These are phyloP conservation scores for Antennarius striatus DNA, from an alignment of 2,113 vertebrate genomes.

Conservation along the genomic window DNA sequence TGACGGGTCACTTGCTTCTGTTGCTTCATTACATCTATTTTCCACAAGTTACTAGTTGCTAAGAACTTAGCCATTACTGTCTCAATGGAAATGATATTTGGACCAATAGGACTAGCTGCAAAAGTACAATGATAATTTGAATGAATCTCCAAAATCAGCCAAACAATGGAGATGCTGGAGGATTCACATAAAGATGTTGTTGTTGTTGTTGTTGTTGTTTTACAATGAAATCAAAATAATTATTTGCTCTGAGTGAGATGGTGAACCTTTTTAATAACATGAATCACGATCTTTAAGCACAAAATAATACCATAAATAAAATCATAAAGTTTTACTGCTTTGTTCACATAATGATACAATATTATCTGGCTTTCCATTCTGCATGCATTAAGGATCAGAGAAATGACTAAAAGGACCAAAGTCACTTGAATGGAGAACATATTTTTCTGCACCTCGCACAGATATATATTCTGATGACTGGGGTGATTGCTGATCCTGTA, in stretches of 20 bases:
- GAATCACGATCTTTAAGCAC: too few species aligned
- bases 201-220: too few species aligned
- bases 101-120: background rate
- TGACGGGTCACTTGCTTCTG: too few species aligned
- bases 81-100: background rate
- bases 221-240: too few species aligned
- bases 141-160: too few species aligned
- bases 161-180: too few species aligned
- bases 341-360: background rate
- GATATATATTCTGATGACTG: constrained; percentile 81
- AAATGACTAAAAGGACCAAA: too few species aligned
- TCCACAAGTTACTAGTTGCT: background rate
- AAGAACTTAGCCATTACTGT: background rate
- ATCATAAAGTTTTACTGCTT: background rate
- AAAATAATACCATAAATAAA: too few species aligned
- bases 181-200: too few species aligned
- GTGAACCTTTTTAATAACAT: too few species aligned
- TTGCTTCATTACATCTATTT: background rate
- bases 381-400: background rate
- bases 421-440: background rate
- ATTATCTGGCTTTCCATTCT: background rate
- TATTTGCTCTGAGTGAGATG: too few species aligned
- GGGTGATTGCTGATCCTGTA: constrained; percentile 55
- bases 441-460: constrained; percentile 58
- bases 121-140: too few species aligned